Percentiles rank a stretch among this genome's conserved stretches.
Evolutionary conservation across 1,140 invertebrate genomes (phyloP).

Genomic region (Drosophila tani): DNA sequence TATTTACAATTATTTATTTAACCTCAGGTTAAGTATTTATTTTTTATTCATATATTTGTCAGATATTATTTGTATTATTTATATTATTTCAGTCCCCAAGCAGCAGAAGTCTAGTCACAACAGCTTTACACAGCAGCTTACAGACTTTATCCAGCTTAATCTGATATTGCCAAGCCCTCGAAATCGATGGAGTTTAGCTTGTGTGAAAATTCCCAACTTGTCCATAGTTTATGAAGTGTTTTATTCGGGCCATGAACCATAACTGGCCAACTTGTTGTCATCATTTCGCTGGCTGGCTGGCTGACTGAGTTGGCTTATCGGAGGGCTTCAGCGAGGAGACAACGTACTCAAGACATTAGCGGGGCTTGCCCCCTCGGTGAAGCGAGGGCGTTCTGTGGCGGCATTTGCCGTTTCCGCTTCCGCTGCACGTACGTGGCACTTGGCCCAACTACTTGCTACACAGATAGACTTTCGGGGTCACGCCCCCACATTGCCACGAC

Average conservation of each 20-base stretch:
- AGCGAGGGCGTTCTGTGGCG: conserved; percentile 33
- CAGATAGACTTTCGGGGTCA: conserved; percentile 26
- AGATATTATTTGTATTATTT: no score
- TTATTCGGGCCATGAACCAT: conserved; percentile 24
- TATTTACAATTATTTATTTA: background rate
- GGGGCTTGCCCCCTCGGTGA: background rate
- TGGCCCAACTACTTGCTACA: conserved; percentile 70
- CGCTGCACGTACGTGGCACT: conserved; percentile 70
- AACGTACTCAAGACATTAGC: conserved; percentile 47
- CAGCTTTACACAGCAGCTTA: background rate
- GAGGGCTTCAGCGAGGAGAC: background rate
- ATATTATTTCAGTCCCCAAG: background rate
- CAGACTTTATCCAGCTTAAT: background rate
- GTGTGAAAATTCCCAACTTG: conserved; percentile 15
- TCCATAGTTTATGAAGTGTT: conserved; percentile 41
- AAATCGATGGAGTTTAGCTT: conserved; percentile 21
- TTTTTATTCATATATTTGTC: background rate
- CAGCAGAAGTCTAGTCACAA: background rate
- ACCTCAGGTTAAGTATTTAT: background rate
- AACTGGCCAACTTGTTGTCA: conserved; percentile 45
- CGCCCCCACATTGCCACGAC: conserved; percentile 23
- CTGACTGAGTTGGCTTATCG: conserved; percentile 2
- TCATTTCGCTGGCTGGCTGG: conserved; percentile 18
- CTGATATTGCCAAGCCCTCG: background rate
- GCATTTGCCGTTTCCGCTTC: conserved; percentile 71